These are phyloP conservation scores for Penaeus vannamei DNA, from an alignment of 1,140 invertebrate genomes.

Conservation along the genomic window DNA sequence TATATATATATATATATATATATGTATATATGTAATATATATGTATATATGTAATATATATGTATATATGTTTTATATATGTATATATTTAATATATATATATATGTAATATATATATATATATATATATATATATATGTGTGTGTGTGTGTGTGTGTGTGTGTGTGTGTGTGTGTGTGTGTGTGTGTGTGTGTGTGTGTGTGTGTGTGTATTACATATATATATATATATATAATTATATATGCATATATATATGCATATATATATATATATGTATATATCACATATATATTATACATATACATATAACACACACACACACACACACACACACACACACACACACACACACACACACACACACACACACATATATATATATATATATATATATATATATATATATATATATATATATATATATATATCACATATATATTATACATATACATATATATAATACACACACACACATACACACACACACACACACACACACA, in stretches of 20 bases:
- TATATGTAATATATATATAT: not conserved
- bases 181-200: constrained; percentile 22
- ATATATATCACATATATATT: too few relatives aligned
- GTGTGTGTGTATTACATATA: not conserved
- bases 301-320: constrained; percentile 23
- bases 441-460: not conserved
- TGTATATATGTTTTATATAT: too few relatives aligned
- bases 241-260: constrained; percentile 34
- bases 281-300: too few relatives aligned
- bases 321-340: not conserved
- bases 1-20: not conserved
- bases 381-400: not conserved
- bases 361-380: not conserved
- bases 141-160: constrained; percentile 22
- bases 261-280: constrained; percentile 41
- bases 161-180: constrained; percentile 22
- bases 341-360: not conserved
- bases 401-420: not conserved
- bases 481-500: not conserved
- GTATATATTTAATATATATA: too few relatives aligned
- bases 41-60: too few relatives aligned
- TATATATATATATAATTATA: constrained; percentile 7
- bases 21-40: too few relatives aligned
- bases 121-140: not conserved
- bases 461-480: not conserved